Evolutionary conservation across 2,113 vertebrate genomes (phyloP).

Genomic region (Mastomys coucha): DNA sequence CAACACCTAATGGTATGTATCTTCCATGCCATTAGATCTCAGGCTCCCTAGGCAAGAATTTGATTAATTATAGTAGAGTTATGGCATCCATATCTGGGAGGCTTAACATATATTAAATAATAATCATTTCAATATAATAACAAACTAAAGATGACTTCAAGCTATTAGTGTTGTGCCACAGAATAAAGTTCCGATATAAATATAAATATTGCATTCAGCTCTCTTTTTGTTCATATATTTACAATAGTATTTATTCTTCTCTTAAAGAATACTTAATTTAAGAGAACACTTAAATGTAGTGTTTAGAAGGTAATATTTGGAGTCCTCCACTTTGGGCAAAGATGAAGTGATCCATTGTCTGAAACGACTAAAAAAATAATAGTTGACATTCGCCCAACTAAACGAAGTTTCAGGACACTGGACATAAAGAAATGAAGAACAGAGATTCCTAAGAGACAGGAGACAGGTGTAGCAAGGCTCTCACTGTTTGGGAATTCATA

Average conservation of each 20-base stretch:
- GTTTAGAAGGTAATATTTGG: not conserved
- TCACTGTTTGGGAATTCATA: slow-evolving; percentile 58
- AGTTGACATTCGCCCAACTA: not conserved
- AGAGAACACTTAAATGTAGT: not conserved
- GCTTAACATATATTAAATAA: slow-evolving; percentile 72
- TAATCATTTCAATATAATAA: slow-evolving; percentile 68
- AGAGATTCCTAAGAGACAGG: not conserved
- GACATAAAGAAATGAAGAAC: not conserved
- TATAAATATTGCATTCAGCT: not conserved
- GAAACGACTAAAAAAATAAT: not conserved
- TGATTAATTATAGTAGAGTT: slow-evolving; percentile 69
- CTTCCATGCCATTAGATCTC: slow-evolving; percentile 22
- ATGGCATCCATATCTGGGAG: slow-evolving; percentile 51
- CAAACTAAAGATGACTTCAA: slow-evolving; percentile 57
- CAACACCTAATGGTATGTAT: slow-evolving; percentile 26
- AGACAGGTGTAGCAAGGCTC: not conserved
- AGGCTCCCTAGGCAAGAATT: slow-evolving; percentile 45
- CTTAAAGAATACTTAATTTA: not conserved
- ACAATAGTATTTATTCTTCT: slow-evolving; percentile 32
- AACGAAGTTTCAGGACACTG: not conserved
- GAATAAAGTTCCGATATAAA: slow-evolving; percentile 59
- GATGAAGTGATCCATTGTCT: not conserved
- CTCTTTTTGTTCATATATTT: slow-evolving; percentile 43
- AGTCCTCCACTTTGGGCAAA: not conserved
- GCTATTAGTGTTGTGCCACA: slow-evolving; percentile 8